Base-by-base conservation (phyloP, 1,140 invertebrate species). In the Vollenhovia emeryi region DNA sequence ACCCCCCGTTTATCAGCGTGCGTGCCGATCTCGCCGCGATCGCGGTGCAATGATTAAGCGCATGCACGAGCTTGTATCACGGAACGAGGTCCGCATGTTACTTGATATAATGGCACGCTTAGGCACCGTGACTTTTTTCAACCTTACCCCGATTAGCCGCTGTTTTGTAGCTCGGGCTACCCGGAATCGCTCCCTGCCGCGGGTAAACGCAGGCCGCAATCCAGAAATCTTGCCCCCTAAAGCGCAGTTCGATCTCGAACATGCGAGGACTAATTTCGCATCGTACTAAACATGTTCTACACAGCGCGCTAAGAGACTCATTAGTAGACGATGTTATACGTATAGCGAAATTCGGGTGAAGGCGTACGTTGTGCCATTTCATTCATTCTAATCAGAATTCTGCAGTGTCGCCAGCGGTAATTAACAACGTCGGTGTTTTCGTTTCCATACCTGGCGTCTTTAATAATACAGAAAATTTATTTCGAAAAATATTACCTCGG, bases 41-140 rank as follows among this genome's bases (percentile, higher is more conserved):
- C 86, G 68, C 78, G 59, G 48, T 57, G 78, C 79, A 84, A 69
- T 64, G 60, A 64, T 90, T 88, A 88, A 90, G 60, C 85, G 88
- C 86, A 79, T 90, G 87, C 89, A 88, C 83, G 55, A 43, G 43
- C 82, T 82, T 83, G 88, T 83, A 85, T 84, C 89, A 60, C 52
- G 62, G 52, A n/a, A 69, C 71, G n/a, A 43, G 69, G 36, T 48
- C 71, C 57, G 78, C 79, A 79, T 78, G 84, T 86, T 88, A 88
- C 57, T 24, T 62, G 85, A 75, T 80, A 74, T 90, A 88, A 88
- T 84, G 68, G 62, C 89, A 66, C 75, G 85, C 55, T 86, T 90
- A 87, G 66, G 75, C 66, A 89, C 83, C 88, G 85, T 89, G 87
- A 86, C 78, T 88, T 88, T 87, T 88, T 88, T 68, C 69, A 85